A percentile compares a stretch with the other conserved stretches of the same genome.
phyloP scores from a whole-genome alignment of 2,113 vertebrate genomes.

The Neodontobutis hainanensis region DNA sequence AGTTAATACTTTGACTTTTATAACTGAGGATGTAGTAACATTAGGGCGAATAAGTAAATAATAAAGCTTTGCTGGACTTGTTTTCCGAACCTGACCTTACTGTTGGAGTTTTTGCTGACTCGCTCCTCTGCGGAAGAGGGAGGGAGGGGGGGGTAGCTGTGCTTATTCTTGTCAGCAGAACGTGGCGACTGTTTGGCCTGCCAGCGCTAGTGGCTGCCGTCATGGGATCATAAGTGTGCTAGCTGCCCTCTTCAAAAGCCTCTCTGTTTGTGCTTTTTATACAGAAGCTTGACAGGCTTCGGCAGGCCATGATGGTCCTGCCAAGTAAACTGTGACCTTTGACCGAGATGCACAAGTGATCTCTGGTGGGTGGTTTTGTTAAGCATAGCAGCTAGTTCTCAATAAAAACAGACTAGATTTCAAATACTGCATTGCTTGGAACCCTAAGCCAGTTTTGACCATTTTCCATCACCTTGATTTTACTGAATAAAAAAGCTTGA shows the following conservation, averaged over 20 bases:
- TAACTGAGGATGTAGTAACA: background rate
- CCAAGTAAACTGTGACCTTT: constrained; percentile 12
- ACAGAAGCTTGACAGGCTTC: background rate
- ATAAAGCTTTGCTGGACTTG: background rate
- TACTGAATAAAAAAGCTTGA: too few relatives aligned
- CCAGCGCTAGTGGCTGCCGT: background rate
- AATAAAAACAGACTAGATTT: background rate
- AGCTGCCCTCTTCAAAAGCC: background rate
- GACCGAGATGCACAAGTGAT: constrained; percentile 16
- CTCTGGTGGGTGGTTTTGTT: constrained; percentile 4
- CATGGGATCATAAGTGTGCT: constrained; percentile 7
- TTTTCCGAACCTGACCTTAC: constrained; percentile 8
- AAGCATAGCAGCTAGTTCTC: constrained; percentile 7
- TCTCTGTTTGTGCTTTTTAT: background rate
- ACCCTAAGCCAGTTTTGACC: too few relatives aligned
- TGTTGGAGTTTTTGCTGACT: constrained; percentile 1
- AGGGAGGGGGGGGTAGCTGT: background rate
- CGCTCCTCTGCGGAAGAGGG: background rate
- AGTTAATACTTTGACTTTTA: constrained; percentile 17
- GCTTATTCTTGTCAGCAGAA: constrained; percentile 10
- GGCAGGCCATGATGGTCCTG: background rate
- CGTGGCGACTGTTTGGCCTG: background rate
- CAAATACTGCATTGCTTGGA: background rate
- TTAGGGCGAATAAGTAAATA: background rate
- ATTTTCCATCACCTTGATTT: too few relatives aligned